phyloP scores from a whole-genome alignment of 2,888 invertebrate species.

The Galeruca laticollis region DNA sequence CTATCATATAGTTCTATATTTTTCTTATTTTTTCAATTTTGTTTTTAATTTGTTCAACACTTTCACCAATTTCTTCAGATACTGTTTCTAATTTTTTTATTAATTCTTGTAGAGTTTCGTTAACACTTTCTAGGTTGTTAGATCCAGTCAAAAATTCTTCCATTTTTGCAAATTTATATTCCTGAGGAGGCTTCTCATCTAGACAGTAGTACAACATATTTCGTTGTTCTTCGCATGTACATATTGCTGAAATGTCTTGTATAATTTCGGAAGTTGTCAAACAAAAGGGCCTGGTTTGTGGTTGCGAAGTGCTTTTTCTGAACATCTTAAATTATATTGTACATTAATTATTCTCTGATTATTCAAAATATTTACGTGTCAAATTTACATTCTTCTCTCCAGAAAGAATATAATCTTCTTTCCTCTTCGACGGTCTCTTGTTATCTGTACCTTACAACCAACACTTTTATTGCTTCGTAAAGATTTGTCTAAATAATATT shows the following conservation, averaged over 20 bases:
- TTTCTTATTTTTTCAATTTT: constrained; percentile 15
- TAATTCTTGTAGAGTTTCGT: constrained; percentile 46
- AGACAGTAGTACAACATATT: constrained; percentile 56
- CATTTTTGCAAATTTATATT: constrained; percentile 53
- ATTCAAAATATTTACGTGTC: neutral
- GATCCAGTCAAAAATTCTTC: constrained; percentile 58
- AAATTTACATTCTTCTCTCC: neutral
- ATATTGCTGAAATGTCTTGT: constrained; percentile 54
- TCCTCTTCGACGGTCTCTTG: no score
- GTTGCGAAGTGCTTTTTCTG: constrained; percentile 42
- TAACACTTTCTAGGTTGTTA: constrained; percentile 52
- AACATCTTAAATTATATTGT: constrained; percentile 50
- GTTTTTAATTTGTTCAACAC: constrained; percentile 44
- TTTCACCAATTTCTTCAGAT: constrained; percentile 45
- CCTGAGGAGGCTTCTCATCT: constrained; percentile 56
- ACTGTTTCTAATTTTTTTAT: constrained; percentile 47
- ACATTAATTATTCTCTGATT: no score
- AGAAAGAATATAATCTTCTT: neutral
- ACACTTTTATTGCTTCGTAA: no score
- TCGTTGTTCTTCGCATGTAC: constrained; percentile 50
- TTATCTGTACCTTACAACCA: no score
- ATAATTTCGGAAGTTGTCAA: constrained; percentile 51
- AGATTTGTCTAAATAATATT: no score
- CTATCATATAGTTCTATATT: neutral
- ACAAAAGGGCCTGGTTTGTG: constrained; percentile 47